A percentile compares a stretch with the other conserved stretches of the same genome.
Evolutionary conservation across 2,797 vertebrate genomes (phyloP).

Genomic region (Nannoperca australis): DNA sequence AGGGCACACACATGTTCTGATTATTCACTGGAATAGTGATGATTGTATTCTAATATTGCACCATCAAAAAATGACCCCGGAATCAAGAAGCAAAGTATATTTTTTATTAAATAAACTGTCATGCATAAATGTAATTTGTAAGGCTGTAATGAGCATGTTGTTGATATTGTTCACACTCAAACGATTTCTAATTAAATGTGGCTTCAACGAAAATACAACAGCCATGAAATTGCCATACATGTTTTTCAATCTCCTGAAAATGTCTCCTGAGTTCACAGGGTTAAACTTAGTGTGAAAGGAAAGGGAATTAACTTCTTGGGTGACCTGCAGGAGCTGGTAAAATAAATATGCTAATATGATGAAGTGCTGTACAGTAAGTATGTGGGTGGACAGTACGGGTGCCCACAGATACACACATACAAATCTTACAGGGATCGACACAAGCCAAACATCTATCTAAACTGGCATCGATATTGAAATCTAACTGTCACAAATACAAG

Average conservation of each 20-base stretch:
- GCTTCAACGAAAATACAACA: conserved; percentile 44
- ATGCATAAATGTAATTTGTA: conserved; percentile 30
- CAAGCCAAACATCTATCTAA: no score
- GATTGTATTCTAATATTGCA: not conserved
- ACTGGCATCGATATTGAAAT: no score
- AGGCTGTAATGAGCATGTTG: conserved; percentile 40
- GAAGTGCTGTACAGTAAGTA: not conserved
- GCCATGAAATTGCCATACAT: conserved; percentile 52
- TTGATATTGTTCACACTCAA: conserved; percentile 61
- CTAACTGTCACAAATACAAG: no score
- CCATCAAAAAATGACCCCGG: not conserved
- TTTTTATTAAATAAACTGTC: conserved; percentile 10
- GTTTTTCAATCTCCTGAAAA: conserved; percentile 24
- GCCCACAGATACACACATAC: not conserved
- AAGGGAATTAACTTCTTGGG: not conserved
- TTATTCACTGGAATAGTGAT: not conserved
- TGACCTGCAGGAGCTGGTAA: not conserved
- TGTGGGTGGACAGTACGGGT: not conserved
- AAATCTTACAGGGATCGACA: not conserved
- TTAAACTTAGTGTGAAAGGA: conserved; percentile 14
- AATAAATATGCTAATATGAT: not conserved
- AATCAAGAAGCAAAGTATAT: conserved; percentile 1
- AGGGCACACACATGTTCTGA: not conserved
- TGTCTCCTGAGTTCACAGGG: conserved; percentile 10
- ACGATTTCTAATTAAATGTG: conserved; percentile 62